Conservation (phyloP, 2,888 invertebrate genomes). For the Oscheius onirici region DNA sequence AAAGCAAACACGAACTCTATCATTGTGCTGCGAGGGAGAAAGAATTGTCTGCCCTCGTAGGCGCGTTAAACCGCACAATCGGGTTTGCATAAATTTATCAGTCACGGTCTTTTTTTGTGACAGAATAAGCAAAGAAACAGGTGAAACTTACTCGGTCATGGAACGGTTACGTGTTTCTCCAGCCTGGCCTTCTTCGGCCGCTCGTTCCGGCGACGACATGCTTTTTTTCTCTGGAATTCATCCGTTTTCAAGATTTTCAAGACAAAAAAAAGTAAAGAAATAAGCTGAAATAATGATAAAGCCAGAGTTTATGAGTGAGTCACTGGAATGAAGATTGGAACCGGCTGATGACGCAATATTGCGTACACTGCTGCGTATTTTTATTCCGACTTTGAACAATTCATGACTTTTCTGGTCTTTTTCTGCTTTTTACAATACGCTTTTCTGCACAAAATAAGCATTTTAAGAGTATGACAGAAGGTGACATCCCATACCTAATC, state of each 20-base stretch:
- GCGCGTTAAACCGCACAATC: background rate
- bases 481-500: background rate
- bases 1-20: slow-evolving; percentile 1
- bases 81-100: slow-evolving; percentile 11
- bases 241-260: background rate
- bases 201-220: slow-evolving; percentile 23
- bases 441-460: no score
- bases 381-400: no score
- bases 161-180: slow-evolving; percentile 10
- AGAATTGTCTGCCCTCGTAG: background rate
- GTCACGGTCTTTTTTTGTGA: background rate
- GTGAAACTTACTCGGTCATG: slow-evolving; percentile 12
- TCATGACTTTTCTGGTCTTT: no score
- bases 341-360: no score
- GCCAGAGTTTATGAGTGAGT: no score
- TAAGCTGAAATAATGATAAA: background rate
- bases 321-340: no score
- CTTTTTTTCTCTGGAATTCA: background rate
- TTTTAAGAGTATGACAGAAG: background rate
- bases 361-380: no score
- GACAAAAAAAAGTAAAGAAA: background rate
- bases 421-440: no score
- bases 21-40: slow-evolving; percentile 15
- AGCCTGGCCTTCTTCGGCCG: slow-evolving; percentile 13
- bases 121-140: background rate